A percentile compares a stretch with the other conserved stretches of the same genome.
Evolutionary conservation across 2,797 vertebrate species (phyloP).

Genomic region (Helarctos malayanus): DNA sequence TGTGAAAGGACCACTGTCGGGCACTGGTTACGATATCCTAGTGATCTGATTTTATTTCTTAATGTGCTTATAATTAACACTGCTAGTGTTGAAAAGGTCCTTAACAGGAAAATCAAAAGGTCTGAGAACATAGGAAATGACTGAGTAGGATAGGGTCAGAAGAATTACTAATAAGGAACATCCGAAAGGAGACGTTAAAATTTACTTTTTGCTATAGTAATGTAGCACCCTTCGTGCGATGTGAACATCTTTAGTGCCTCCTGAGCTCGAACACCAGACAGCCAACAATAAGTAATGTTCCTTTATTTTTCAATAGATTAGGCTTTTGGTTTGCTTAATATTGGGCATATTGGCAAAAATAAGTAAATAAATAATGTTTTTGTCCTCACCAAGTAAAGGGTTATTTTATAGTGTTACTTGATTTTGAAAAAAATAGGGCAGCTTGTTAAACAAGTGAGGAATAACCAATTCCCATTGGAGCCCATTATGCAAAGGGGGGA

Average conservation of each 20-base stretch:
- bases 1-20: not conserved
- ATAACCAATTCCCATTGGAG: not conserved
- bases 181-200: not conserved
- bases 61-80: not conserved
- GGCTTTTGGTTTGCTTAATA: constrained; percentile 11
- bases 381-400: not conserved
- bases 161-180: not conserved
- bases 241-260: not conserved
- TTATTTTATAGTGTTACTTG: not conserved
- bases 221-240: not conserved
- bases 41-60: constrained; percentile 31
- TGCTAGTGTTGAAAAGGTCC: constrained; percentile 14
- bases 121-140: not conserved
- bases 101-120: not conserved
- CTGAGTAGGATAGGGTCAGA: not conserved
- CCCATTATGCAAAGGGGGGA: not conserved
- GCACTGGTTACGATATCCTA: not conserved
- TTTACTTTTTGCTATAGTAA: constrained; percentile 37
- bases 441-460: not conserved
- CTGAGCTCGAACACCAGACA: not conserved
- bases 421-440: constrained; percentile 30
- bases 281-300: not conserved
- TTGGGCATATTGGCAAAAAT: not conserved
- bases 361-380: not conserved
- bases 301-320: not conserved